These are phyloP conservation scores for Campaea margaritaria DNA, from an alignment of 2,888 invertebrate genomes.

Conservation along the genomic window DNA sequence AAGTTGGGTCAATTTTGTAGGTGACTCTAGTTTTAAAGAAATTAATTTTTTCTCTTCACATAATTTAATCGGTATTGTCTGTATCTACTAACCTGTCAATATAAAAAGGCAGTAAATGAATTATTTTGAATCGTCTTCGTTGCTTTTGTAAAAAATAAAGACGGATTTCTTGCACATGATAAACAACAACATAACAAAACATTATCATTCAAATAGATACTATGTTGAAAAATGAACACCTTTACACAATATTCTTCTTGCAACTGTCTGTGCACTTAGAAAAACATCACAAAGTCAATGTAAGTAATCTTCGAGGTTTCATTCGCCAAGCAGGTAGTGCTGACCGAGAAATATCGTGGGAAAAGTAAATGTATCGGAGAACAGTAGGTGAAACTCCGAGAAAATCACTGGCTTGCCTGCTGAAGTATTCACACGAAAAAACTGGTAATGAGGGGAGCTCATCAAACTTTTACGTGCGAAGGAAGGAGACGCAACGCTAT, in stretches of 20 bases:
- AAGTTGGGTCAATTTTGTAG: background rate
- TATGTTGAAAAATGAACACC: no score
- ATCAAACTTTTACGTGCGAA: constrained; percentile 66
- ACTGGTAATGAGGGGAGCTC: constrained; percentile 72
- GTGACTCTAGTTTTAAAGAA: no score
- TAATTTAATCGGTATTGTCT: no score
- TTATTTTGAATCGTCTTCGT: no score
- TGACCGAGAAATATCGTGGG: constrained; percentile 27
- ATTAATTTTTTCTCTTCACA: no score
- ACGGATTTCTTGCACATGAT: no score
- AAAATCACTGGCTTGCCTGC: constrained; percentile 68
- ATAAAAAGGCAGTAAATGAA: no score
- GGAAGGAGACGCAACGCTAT: constrained; percentile 43
- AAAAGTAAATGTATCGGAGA: constrained; percentile 36
- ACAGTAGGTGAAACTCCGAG: constrained; percentile 45
- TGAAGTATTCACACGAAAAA: constrained; percentile 75
- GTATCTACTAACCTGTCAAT: no score
- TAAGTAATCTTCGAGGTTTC: background rate
- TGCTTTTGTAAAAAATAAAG: no score
- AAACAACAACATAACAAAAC: no score
- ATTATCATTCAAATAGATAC: no score
- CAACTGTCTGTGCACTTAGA: background rate
- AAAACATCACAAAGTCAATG: background rate
- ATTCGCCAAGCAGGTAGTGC: constrained; percentile 8
- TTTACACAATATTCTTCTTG: no score